Percentiles rank a stretch among this genome's conserved stretches.
These are phyloP conservation scores for Hymenochirus boettgeri DNA, from an alignment of 2,113 vertebrate genomes.

Conservation along the genomic window DNA sequence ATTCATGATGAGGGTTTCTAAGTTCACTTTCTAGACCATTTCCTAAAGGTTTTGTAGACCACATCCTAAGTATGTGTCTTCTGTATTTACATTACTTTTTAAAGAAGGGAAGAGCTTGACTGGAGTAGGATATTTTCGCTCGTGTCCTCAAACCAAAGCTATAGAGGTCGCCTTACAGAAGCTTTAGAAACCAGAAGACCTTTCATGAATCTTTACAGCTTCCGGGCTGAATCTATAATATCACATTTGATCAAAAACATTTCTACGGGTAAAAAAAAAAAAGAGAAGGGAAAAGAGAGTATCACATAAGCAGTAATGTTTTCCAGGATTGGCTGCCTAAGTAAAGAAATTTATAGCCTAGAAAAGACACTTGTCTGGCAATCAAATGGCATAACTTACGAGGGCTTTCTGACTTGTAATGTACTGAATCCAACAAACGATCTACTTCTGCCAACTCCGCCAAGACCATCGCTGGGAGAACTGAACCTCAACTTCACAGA, in stretches of 20 bases:
- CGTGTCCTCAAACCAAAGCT: no score
- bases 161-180: conserved; percentile 6
- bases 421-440: conserved; percentile 72
- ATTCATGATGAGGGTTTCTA: conserved; percentile 9
- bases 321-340: neutral
- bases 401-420: conserved; percentile 56
- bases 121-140: no score
- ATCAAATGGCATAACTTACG: conserved; percentile 55
- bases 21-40: conserved; percentile 15
- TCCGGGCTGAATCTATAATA: neutral
- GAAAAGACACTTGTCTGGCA: neutral
- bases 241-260: neutral
- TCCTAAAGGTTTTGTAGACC: conserved; percentile 23
- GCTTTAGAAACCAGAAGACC: conserved; percentile 5
- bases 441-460: conserved; percentile 63
- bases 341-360: neutral
- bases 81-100: conserved; percentile 5
- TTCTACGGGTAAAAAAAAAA: conserved; percentile 1
- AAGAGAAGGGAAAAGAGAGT: neutral
- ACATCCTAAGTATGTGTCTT: neutral
- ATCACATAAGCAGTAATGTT: conserved; percentile 1
- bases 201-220: neutral
- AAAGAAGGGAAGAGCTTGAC: no score
- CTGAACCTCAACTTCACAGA: conserved; percentile 67
- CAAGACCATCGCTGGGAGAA: conserved; percentile 58